Evolutionary conservation across 2,113 vertebrate genomes (phyloP).

Genomic region (Heterocephalus glaber): DNA sequence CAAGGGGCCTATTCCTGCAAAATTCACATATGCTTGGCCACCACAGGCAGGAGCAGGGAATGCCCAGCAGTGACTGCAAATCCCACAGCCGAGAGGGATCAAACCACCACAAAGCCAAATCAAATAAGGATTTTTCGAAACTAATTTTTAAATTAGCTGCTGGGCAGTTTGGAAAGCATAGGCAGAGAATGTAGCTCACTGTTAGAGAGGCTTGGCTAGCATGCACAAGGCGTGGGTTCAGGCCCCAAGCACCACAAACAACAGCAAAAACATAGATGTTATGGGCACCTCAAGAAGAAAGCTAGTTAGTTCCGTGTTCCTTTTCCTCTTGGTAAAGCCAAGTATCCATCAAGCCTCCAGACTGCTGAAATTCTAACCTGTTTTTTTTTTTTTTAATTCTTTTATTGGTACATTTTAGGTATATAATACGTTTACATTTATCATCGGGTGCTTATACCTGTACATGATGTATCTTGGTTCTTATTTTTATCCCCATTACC

Average conservation of each 20-base stretch:
- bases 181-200: not conserved
- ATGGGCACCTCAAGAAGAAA: not conserved
- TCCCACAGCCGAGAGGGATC: not conserved
- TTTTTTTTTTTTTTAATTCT: too few relatives aligned
- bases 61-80: not conserved
- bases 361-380: not conserved
- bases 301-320: not conserved
- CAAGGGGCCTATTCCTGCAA: not conserved
- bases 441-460: too few relatives aligned
- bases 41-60: not conserved
- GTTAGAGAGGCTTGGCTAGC: not conserved
- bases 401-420: too few relatives aligned
- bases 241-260: not conserved
- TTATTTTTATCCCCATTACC: too few relatives aligned
- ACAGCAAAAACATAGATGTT: not conserved
- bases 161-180: not conserved
- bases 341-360: not conserved
- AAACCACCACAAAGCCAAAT: not conserved
- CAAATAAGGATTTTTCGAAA: not conserved
- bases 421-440: too few relatives aligned
- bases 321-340: not conserved
- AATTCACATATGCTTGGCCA: not conserved
- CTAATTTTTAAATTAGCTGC: not conserved
- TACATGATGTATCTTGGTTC: too few relatives aligned
- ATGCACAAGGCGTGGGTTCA: not conserved